A percentile compares a stretch with the other conserved stretches of the same genome.
phyloP scores from a whole-genome alignment of 92 coral and sea anemone genomes.

The Epizoanthus scotinus region DNA sequence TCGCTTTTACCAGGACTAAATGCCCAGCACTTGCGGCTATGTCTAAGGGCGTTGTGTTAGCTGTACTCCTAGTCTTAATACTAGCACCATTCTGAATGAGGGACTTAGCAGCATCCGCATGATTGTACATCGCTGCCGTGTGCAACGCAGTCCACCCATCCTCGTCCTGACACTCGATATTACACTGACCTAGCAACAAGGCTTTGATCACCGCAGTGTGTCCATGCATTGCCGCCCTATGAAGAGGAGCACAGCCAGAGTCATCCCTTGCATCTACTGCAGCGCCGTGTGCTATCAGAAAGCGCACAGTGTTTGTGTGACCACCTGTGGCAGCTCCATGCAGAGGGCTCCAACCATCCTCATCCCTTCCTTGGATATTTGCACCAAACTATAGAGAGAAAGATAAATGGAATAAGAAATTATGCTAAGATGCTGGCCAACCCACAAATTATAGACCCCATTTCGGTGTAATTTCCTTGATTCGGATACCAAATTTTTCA shows the following conservation, averaged over 20 bases:
- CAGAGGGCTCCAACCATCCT: constrained; percentile 30
- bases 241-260: constrained; percentile 21
- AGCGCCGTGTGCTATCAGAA: constrained; percentile 10
- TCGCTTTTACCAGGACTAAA: constrained; percentile 20
- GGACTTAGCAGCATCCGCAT: constrained; percentile 21
- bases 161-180: constrained; percentile 13
- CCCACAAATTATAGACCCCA: too few relatives aligned
- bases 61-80: constrained; percentile 18
- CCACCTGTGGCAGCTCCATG: constrained; percentile 33
- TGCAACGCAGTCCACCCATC: constrained; percentile 34
- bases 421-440: too few relatives aligned
- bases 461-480: too few relatives aligned
- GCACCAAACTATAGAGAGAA: background rate
- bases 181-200: constrained; percentile 18
- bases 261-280: constrained; percentile 19
- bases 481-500: too few relatives aligned
- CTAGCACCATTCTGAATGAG: constrained; percentile 32
- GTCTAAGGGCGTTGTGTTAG: constrained; percentile 30
- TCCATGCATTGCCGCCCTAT: constrained; percentile 30
- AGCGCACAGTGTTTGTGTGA: constrained; percentile 25
- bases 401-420: background rate
- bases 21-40: constrained; percentile 30
- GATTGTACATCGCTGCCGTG: constrained; percentile 35
- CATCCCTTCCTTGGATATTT: constrained; percentile 11
- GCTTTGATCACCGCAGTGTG: constrained; percentile 27